Evolutionary conservation across 2,113 vertebrate genomes (phyloP), one percentile per base, ranked within the genome.

Genomic region (Channa argus): DNA sequence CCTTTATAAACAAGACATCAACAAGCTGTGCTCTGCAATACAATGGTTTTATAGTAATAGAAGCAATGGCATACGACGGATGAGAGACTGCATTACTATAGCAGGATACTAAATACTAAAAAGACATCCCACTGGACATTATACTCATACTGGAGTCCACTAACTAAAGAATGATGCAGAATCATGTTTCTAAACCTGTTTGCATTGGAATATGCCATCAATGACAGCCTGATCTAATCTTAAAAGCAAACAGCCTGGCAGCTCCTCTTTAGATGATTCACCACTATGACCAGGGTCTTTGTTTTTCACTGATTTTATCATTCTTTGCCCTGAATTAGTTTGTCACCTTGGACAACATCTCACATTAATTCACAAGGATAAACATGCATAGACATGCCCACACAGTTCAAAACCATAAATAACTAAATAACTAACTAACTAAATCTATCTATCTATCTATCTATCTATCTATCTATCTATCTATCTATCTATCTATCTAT

Each of bases 1-100:
- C 37, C 71, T 88, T 73, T 82, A 59, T 62, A 79, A 82, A 80
- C 71, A 91, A 85, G 59, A 78, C 79, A 76, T 82, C 79, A 82
- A 63, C 70, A 63, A 43, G 60, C 60, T 65, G 61, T 54, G 67
- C 39, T 79, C 34, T 71, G 39, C 73, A 86, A 85, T 44, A 66
- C 56, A 80, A 65, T 58, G 52, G 7, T 79, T 72, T 78, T 75
- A 71, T 67, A 46, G 77, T 52, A 75, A 86, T 77, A 66, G 74
- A 71, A 63, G 55, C 43, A 82, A 73, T 45, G 46, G 52, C 13
- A 78, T 61, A 50, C 56, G 63, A 68, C 45, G 43, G 79, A 83
- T 61, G 53, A 47, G 52, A 51, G 33, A 46, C 41, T 60, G 75
- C 65, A 39, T 83, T 63, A 71, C 50, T 61, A 50, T 47, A 63